These are phyloP conservation scores for Dynastes tityus DNA, from an alignment of 2,888 invertebrate species.

Conservation along the genomic window DNA sequence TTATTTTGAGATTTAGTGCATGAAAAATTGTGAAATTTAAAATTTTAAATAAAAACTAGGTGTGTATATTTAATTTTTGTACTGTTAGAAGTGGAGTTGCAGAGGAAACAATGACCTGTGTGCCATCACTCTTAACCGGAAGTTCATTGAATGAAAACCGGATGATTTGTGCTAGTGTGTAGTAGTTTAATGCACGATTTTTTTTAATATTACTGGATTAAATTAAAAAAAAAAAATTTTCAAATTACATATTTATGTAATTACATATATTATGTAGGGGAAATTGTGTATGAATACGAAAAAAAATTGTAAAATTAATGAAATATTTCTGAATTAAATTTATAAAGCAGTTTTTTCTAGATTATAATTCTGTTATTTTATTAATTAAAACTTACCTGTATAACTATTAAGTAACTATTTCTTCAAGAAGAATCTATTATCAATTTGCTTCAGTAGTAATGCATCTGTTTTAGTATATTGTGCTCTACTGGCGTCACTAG, in stretches of 20 bases:
- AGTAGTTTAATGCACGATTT: not conserved
- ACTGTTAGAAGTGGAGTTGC: slow-evolving; percentile 11
- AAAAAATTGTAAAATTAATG: not conserved
- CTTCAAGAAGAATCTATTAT: not conserved
- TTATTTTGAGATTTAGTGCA: too few species aligned
- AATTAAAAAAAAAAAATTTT: slow-evolving; percentile 41
- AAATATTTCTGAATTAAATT: slow-evolving; percentile 43
- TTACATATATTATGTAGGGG: not conserved
- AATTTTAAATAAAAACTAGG: not conserved
- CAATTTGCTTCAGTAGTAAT: not conserved
- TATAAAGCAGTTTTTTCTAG: not conserved
- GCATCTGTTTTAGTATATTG: not conserved
- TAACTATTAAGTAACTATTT: not conserved
- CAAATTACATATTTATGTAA: not conserved
- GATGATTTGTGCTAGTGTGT: slow-evolving; percentile 54
- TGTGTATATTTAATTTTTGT: slow-evolving; percentile 20
- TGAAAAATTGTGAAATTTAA: not conserved
- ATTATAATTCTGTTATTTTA: not conserved
- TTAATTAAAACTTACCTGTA: not conserved
- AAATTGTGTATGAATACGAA: too few species aligned
- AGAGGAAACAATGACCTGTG: slow-evolving; percentile 59
- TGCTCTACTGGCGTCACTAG: not conserved
- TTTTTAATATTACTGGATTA: slow-evolving; percentile 4
- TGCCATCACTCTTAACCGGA: slow-evolving; percentile 60
- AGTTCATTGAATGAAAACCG: slow-evolving; percentile 59